Base-by-base conservation (phyloP, 2,113 vertebrate genomes). In the Microtus oregoni region DNA sequence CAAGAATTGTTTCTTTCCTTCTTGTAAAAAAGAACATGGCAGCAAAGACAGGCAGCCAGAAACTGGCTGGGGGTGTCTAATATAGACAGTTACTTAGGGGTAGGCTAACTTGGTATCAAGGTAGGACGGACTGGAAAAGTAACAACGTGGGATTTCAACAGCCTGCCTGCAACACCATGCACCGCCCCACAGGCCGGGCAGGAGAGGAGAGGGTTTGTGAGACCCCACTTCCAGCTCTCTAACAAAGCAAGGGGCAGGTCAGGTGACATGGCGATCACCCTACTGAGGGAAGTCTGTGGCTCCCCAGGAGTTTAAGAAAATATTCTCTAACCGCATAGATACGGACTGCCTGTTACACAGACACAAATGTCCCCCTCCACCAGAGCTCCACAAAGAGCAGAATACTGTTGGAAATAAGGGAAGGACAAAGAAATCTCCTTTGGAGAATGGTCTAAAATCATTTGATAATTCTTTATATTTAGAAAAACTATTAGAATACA, bases 51-150 rank as follows among this genome's bases (percentile, higher is more conserved):
- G 94, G 96, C 95, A 97, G 98, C 97, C 97, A 96, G 77, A 96
- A 95, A 47, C 92, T 93, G 97, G 97, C 97, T 96, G 87, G 77
- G 58, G 92, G 96, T 77, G 98, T 98, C 98, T 98, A 98, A 98
- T 98, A 98, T 98, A 98, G 98, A 98, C 98, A 98, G 96, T 97
- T 97, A 97, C 76, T 86, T 41, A 50, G 88, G 95, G 92, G 55
- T 0, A 7, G 73, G 83, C 89, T 38, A 78, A 95, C 61, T 90
- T 92, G 94, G 92, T 47, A 94, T 92, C 38, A 76, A 24, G 72
- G 73, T 55, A 17, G 50, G n/a, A 77, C 44, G 86, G 65, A 96
- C 41, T 0, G 7, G 78, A 67, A 17, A 70, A 50, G 10, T 30
- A 35, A 30, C 11, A 79, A 17, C 13, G 41, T 28, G 44, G 82